These are phyloP conservation scores for Stenodema calcarata DNA, from an alignment of 2,888 invertebrate species.

Conservation along the genomic window DNA sequence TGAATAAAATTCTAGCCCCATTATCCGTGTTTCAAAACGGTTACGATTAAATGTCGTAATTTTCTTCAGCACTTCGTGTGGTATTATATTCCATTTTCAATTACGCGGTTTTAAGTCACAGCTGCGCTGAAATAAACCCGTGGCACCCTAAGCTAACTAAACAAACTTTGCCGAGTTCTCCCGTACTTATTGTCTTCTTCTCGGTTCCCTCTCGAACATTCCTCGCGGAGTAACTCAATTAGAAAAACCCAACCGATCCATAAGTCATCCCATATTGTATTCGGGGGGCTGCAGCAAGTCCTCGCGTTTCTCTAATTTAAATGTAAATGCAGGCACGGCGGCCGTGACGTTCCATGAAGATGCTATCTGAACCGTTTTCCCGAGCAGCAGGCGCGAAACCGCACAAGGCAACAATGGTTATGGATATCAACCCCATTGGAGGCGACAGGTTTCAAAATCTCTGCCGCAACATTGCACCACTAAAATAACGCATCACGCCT, in stretches of 20 bases:
- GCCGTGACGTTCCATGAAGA: not conserved
- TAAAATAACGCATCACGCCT: no score
- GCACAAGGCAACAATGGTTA: not conserved
- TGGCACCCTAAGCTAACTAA: no score
- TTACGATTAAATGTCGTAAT: no score
- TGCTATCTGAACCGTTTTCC: not conserved
- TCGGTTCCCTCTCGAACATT: no score
- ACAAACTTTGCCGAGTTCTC: no score
- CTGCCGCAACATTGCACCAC: not conserved
- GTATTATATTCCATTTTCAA: no score
- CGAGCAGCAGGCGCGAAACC: not conserved
- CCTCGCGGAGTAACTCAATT: not conserved
- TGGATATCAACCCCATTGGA: not conserved
- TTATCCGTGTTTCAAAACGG: no score
- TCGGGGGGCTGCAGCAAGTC: not conserved
- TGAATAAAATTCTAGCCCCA: no score
- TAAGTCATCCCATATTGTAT: not conserved
- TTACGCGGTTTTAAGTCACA: no score
- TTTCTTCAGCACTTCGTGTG: no score
- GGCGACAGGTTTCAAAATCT: not conserved
- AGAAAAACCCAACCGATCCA: not conserved
- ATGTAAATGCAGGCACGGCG: not conserved
- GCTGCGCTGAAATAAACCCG: no score
- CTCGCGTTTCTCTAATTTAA: not conserved
- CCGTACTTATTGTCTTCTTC: no score